Conservation (phyloP, 2,888 invertebrate species). For the Thalpophila matura region DNA sequence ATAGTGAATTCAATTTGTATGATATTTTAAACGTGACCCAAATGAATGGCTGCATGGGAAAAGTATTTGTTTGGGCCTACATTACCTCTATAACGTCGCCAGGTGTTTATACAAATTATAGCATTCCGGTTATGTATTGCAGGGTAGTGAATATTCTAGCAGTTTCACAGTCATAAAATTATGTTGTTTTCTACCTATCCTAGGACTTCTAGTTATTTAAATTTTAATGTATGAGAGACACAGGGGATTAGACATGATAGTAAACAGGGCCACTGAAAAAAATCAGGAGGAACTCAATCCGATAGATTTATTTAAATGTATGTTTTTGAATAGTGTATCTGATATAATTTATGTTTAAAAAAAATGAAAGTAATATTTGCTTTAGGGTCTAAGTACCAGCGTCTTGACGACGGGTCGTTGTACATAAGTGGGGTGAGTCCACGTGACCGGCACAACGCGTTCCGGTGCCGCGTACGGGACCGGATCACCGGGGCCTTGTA, state of each 20-base stretch:
- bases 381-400: slow-evolving; percentile 92
- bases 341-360: neutral
- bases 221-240: too few species aligned
- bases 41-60: slow-evolving; percentile 1
- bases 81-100: too few species aligned
- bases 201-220: too few species aligned
- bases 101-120: neutral
- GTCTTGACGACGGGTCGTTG: slow-evolving; percentile 95
- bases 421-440: slow-evolving; percentile 95
- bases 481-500: slow-evolving; percentile 94
- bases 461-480: slow-evolving; percentile 95
- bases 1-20: slow-evolving; percentile 24
- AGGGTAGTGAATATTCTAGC: too few species aligned
- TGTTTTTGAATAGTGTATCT: too few species aligned
- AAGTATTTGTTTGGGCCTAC: neutral
- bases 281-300: too few species aligned
- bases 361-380: neutral
- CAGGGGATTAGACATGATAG: too few species aligned
- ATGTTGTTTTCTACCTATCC: too few species aligned
- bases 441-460: slow-evolving; percentile 94
- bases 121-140: neutral
- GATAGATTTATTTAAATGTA: too few species aligned
- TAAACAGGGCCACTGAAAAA: too few species aligned
- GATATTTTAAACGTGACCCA: slow-evolving; percentile 22
- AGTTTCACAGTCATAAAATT: too few species aligned